phyloP scores from a whole-genome alignment of 2,797 vertebrate genomes.

The Sebastolobus altivelis region DNA sequence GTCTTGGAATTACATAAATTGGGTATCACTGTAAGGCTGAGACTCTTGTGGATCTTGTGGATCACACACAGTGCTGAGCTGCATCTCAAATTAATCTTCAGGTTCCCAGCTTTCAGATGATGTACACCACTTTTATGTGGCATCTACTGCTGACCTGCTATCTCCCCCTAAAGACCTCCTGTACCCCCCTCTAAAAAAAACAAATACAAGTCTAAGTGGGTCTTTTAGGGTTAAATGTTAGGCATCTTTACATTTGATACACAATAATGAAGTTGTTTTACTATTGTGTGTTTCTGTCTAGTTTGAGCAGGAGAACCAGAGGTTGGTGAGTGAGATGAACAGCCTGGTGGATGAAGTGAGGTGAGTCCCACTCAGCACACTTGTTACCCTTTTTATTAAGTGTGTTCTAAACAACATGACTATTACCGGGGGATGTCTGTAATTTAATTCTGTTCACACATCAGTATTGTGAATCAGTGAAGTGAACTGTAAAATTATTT shows the following conservation, averaged over 20 bases:
- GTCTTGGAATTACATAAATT: no score
- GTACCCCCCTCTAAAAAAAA: no score
- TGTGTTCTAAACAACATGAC: neutral
- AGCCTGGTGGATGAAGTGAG: constrained; percentile 97
- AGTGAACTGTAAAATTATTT: neutral
- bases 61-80: no score
- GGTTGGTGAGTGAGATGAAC: constrained; percentile 96
- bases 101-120: no score
- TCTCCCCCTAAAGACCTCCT: no score
- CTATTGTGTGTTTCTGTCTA: constrained; percentile 69
- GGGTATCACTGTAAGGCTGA: no score
- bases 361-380: constrained; percentile 73
- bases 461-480: neutral
- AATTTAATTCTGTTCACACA: constrained; percentile 10
- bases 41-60: no score
- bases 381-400: neutral
- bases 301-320: constrained; percentile 99
- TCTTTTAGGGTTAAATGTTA: neutral
- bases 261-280: neutral
- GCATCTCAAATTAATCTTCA: no score
- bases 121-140: no score
- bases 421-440: neutral
- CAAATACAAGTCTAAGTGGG: fast-evolving
- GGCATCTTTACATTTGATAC: neutral
- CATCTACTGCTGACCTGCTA: no score